phyloP scores from a whole-genome alignment of 2,888 invertebrate genomes.

The Fabriciana adippe region DNA sequence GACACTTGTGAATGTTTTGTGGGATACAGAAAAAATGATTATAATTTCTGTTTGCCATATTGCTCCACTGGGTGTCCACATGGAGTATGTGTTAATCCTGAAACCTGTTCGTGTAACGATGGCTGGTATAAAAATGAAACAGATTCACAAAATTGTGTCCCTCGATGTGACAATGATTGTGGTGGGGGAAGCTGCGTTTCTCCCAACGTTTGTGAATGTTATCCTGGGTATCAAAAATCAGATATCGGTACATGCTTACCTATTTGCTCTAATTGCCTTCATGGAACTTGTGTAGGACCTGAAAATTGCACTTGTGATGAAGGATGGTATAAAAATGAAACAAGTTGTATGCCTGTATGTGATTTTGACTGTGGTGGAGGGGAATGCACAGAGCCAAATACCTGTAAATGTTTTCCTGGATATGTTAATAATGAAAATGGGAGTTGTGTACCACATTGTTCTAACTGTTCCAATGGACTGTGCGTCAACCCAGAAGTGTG shows the following conservation, averaged over 20 bases:
- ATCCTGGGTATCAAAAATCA: slow-evolving; percentile 45
- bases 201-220: slow-evolving; percentile 69
- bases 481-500: slow-evolving; percentile 54
- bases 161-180: slow-evolving; percentile 25
- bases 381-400: slow-evolving; percentile 60
- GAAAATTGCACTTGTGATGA: slow-evolving; percentile 44
- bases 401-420: slow-evolving; percentile 54
- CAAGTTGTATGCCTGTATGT: slow-evolving; percentile 58
- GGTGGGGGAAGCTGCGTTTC: slow-evolving; percentile 70
- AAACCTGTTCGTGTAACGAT: slow-evolving; percentile 45
- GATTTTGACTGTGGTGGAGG: slow-evolving; percentile 60
- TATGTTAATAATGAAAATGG: slow-evolving; percentile 39
- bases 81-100: slow-evolving; percentile 47
- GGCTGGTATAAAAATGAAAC: slow-evolving; percentile 35
- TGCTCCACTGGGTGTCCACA: slow-evolving; percentile 48
- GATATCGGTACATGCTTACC: slow-evolving; percentile 38
- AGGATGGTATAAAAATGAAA: slow-evolving; percentile 38
- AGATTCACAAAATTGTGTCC: slow-evolving; percentile 9
- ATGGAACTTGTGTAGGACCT: slow-evolving; percentile 46
- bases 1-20: slow-evolving; percentile 69
- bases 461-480: slow-evolving; percentile 21
- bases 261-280: slow-evolving; percentile 41
- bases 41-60: slow-evolving; percentile 47
- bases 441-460: slow-evolving; percentile 41
- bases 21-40: slow-evolving; percentile 56